Conservation (phyloP, 2,888 invertebrate genomes). For the Yponomeuta sedellus region DNA sequence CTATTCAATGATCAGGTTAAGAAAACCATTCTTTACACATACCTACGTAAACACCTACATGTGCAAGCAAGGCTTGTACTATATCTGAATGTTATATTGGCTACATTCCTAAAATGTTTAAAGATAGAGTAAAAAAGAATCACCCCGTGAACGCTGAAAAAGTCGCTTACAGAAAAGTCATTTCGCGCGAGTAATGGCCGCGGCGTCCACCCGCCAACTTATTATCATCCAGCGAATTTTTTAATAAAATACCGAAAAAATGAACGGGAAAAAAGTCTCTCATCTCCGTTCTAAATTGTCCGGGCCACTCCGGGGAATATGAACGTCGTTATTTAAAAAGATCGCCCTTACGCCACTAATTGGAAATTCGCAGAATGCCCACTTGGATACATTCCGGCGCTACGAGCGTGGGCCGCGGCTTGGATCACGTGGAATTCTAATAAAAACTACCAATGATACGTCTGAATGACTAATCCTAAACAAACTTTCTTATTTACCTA, state of each 20-base stretch:
- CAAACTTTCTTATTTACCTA: no score
- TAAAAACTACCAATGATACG: no score
- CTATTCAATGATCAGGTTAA: no score
- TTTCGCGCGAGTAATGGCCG: conserved; percentile 64
- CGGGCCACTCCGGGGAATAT: conserved; percentile 66
- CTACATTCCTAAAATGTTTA: background rate
- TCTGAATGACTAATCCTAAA: no score
- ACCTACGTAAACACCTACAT: no score
- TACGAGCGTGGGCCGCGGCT: no score
- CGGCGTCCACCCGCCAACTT: conserved; percentile 41
- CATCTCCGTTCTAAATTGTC: conserved; percentile 72
- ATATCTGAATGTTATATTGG: no score
- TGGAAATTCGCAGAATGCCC: background rate
- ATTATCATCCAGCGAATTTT: conserved; percentile 47
- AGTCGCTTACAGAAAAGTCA: conserved; percentile 67
- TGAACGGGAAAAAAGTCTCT: conserved; percentile 59
- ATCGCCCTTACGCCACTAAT: conserved; percentile 39
- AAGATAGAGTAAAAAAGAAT: conserved; percentile 15
- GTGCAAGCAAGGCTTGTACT: no score
- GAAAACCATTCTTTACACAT: no score
- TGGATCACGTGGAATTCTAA: no score
- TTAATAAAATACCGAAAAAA: conserved; percentile 51
- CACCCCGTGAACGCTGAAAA: conserved; percentile 39
- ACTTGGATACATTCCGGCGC: background rate
- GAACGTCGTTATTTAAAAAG: conserved; percentile 75